These are phyloP conservation scores for Pavo muticus DNA, from an alignment of 2,113 vertebrate species.

Conservation along the genomic window DNA sequence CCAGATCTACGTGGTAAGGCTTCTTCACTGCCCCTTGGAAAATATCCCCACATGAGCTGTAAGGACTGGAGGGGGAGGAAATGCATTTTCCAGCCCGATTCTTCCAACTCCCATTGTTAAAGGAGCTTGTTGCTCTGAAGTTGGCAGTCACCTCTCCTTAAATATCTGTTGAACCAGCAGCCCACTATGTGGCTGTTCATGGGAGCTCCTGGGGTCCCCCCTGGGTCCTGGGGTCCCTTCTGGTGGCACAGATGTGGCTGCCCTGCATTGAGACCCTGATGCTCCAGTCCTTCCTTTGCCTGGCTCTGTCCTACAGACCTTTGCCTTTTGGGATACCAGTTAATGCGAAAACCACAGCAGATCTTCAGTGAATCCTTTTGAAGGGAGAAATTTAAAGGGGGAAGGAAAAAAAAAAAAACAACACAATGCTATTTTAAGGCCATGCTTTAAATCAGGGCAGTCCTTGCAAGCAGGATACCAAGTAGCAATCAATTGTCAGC, in stretches of 20 bases:
- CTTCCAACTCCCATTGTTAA: not conserved
- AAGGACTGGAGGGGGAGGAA: not conserved
- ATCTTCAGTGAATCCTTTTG: not conserved
- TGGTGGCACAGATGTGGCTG: not conserved
- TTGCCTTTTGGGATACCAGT: not conserved
- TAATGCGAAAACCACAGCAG: not conserved
- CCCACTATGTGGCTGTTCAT: not conserved
- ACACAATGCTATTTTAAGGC: slow-evolving; percentile 25
- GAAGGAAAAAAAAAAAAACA: rapidly evolving
- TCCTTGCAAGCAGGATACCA: slow-evolving; percentile 39
- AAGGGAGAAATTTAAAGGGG: not conserved
- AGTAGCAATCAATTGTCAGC: slow-evolving; percentile 64
- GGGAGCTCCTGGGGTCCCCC: not conserved
- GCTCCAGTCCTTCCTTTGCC: not conserved
- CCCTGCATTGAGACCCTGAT: not conserved
- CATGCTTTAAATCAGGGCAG: slow-evolving; percentile 54
- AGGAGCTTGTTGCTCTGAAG: not conserved
- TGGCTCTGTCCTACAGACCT: not conserved
- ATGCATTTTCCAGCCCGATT: not conserved
- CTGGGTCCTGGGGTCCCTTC: not conserved
- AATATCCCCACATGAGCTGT: not conserved
- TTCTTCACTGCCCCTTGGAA: not conserved
- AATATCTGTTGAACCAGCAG: not conserved
- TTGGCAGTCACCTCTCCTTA: not conserved
- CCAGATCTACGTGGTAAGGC: not conserved